These are phyloP conservation scores for Diabrotica undecimpunctata DNA, from an alignment of 1,140 invertebrate species.

Conservation along the genomic window DNA sequence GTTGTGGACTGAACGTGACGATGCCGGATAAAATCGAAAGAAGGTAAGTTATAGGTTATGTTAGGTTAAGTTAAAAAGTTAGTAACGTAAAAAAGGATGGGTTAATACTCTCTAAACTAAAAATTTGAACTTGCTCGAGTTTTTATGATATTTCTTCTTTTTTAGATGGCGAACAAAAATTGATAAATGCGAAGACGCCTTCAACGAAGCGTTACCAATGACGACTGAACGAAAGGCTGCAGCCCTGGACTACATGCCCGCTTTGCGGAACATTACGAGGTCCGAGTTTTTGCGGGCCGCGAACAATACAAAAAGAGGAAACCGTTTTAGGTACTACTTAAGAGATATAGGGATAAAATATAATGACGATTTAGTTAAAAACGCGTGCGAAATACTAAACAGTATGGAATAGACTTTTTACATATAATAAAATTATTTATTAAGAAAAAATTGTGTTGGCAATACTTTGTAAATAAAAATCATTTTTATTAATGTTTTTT, in stretches of 20 bases:
- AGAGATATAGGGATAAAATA: constrained; percentile 33
- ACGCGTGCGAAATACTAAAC: constrained; percentile 31
- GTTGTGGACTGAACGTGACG: constrained; percentile 24
- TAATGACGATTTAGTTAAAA: constrained; percentile 31
- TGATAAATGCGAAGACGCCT: constrained; percentile 28
- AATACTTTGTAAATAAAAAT: too few relatives aligned
- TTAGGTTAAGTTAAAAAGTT: background rate
- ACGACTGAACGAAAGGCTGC: constrained; percentile 29
- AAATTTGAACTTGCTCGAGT: background rate
- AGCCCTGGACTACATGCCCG: constrained; percentile 55
- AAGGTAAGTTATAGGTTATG: constrained; percentile 27
- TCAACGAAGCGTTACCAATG: constrained; percentile 28
- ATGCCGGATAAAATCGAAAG: constrained; percentile 28
- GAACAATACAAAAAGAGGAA: constrained; percentile 52
- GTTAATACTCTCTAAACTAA: too few relatives aligned
- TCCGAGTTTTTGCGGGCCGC: constrained; percentile 53
- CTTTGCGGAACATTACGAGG: constrained; percentile 55
- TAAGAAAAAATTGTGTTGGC: background rate
- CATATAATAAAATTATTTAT: background rate
- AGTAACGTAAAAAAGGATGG: too few relatives aligned
- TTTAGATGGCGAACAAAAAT: constrained; percentile 39
- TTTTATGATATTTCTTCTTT: constrained; percentile 1
- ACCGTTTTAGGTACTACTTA: constrained; percentile 61
- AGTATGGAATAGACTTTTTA: background rate
- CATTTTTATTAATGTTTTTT: too few relatives aligned